phyloP scores from a whole-genome alignment of 64 coral and sea anemone species.

The Montipora sp. region DNA sequence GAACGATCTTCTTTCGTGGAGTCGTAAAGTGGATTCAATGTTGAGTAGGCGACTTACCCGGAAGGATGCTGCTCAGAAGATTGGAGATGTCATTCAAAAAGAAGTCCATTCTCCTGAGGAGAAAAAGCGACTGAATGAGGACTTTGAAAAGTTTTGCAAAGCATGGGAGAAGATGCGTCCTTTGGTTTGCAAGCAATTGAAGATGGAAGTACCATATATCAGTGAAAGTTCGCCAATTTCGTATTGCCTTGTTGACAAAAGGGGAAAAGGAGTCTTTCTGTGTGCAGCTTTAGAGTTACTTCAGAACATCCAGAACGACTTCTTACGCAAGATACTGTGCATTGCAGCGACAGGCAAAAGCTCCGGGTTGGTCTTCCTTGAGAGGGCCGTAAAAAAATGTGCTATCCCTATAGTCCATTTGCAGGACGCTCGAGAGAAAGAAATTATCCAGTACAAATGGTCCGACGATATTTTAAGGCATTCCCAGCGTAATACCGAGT shows the following conservation, averaged over 20 bases:
- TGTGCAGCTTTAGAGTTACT: conserved; percentile 64
- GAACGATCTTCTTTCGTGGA: conserved; percentile 69
- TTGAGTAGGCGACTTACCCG: conserved; percentile 80
- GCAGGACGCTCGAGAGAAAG: conserved; percentile 91
- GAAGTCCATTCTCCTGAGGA: conserved; percentile 27
- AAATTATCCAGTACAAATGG: conserved; percentile 91
- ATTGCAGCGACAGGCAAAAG: conserved; percentile 73
- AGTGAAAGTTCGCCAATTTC: conserved; percentile 75
- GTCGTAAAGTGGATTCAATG: conserved; percentile 62
- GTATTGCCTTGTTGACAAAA: conserved; percentile 76
- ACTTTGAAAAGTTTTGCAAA: conserved; percentile 75
- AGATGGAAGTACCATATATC: conserved; percentile 46
- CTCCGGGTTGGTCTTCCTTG: conserved; percentile 73
- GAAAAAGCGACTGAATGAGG: conserved; percentile 25
- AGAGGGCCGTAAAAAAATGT: conserved; percentile 26
- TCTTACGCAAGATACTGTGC: conserved; percentile 67
- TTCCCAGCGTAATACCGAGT: conserved; percentile 80
- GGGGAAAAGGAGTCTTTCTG: conserved; percentile 63
- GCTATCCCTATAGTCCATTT: conserved; percentile 59
- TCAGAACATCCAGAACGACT: conserved; percentile 78
- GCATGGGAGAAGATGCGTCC: conserved; percentile 79
- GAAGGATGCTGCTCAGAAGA: conserved; percentile 58
- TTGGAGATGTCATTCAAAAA: conserved; percentile 72
- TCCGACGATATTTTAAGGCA: conserved; percentile 79
- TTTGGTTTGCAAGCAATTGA: conserved; percentile 1